Base-by-base conservation (phyloP, 2,888 invertebrate species). In the Rutpela maculata region DNA sequence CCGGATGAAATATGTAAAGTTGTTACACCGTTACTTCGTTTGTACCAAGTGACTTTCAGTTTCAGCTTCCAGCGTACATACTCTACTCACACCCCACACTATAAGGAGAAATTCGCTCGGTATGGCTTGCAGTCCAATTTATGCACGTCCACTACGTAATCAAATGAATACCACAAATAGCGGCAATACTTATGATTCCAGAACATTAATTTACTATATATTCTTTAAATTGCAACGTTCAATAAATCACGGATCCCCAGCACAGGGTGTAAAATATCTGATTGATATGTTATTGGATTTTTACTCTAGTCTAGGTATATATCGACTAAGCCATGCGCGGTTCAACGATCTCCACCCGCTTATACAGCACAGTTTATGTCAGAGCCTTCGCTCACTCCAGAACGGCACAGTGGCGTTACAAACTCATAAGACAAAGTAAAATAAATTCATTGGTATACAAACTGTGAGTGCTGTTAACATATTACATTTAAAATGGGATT, bases 211-310 rank as follows among this genome's bases (percentile, higher is more conserved):
- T 5, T 5, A 50, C 50, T 50, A n/a, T 50, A 3, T 43, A 43
- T 12, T 50, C n/a, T 50, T 5, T 50, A 50, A 50, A 50, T 50
- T n/a, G 50, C 5, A 26, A 2, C 26, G 26, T 67, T 56, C 67
- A 31, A 67, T 67, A 67, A 67, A 67, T 67, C 67, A 50, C 55
- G 2, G 15, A n/a, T 38, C 26, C 50, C 4, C 22, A 55, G 55
- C 22, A 9, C 55, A 26, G 12, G 50, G 55, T 17, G 55, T 22
- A 67, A 62, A 71, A 70, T 60, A 43, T 70, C 62, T 38, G 70
- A 60, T 70, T 35, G 67, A 43, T 70, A 69, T 59, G 43, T 60
- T 70, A 70, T 70, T 70, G 70, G 60, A 70, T 70, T 70, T 67
- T 60, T 57, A 18, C 57, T 57, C 69, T 57, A 31, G 60, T 70